A percentile compares a stretch with the other conserved stretches of the same genome.
Conservation (phyloP, 2,888 invertebrate genomes). For the Drosophila gaucha region DNA sequence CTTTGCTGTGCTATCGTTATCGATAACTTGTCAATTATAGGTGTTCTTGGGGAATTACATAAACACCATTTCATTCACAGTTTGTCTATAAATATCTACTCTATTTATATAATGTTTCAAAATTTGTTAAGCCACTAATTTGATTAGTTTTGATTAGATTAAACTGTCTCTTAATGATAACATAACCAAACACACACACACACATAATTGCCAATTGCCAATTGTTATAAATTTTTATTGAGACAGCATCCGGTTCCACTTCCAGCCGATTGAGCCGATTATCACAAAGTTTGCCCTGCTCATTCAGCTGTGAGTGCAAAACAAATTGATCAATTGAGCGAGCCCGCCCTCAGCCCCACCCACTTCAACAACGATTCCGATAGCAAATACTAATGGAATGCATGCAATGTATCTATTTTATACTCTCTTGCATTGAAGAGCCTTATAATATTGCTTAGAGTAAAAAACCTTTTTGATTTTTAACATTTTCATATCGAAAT, state of each 20-base stretch:
- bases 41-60: too few relatives aligned
- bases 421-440: neutral
- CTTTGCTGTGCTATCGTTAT: too few relatives aligned
- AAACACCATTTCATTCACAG: too few relatives aligned
- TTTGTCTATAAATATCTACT: too few relatives aligned
- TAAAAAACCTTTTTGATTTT: too few relatives aligned
- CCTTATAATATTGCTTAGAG: neutral
- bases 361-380: constrained; percentile 2
- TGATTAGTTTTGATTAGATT: constrained; percentile 15
- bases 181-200: neutral
- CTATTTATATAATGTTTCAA: too few relatives aligned
- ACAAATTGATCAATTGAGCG: constrained; percentile 55
- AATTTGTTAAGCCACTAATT: too few relatives aligned
- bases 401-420: neutral
- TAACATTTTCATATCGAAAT: too few relatives aligned
- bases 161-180: constrained; percentile 21
- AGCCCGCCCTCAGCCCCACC: constrained; percentile 7
- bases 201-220: constrained; percentile 15
- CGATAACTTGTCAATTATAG: too few relatives aligned
- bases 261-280: constrained; percentile 54
- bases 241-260: constrained; percentile 51
- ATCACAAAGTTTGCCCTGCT: constrained; percentile 32
- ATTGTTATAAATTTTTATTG: constrained; percentile 32
- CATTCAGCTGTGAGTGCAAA: constrained; percentile 49
- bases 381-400: constrained; percentile 16